These are phyloP conservation scores for Phasianus colchicus DNA, from an alignment of 2,113 vertebrate genomes.

Conservation along the genomic window DNA sequence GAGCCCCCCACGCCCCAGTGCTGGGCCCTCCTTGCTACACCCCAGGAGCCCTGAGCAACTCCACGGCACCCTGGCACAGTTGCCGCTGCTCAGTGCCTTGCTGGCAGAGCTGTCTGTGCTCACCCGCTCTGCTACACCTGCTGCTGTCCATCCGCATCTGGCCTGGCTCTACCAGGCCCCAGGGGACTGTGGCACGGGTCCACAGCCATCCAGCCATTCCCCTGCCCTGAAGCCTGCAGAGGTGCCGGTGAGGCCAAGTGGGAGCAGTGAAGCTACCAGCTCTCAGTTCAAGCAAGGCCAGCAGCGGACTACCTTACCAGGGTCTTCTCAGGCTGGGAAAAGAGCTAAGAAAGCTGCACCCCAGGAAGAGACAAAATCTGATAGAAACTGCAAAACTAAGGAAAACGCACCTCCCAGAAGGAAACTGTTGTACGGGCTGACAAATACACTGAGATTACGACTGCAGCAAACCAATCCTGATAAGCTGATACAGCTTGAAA, in stretches of 20 bases:
- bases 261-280: neutral
- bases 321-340: neutral
- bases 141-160: neutral
- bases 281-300: neutral
- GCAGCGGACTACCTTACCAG: neutral
- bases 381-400: slow-evolving; percentile 15
- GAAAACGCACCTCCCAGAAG: slow-evolving; percentile 55
- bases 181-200: neutral
- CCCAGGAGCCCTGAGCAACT: neutral
- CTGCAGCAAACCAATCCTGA: slow-evolving; percentile 79
- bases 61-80: slow-evolving; percentile 66
- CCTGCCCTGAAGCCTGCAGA: neutral
- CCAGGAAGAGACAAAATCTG: neutral
- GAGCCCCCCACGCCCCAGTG: neutral
- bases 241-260: neutral
- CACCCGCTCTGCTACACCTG: neutral
- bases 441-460: slow-evolving; percentile 87
- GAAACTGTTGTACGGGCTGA: slow-evolving; percentile 85
- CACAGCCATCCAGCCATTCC: neutral
- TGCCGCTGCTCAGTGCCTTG: slow-evolving; percentile 89
- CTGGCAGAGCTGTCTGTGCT: slow-evolving; percentile 87
- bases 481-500: slow-evolving; percentile 77
- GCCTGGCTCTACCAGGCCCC: slow-evolving; percentile 75
- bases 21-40: neutral
- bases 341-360: slow-evolving; percentile 4